Evolutionary conservation across 1,140 invertebrate species (phyloP).

Genomic region (Drosophila sucinea): DNA sequence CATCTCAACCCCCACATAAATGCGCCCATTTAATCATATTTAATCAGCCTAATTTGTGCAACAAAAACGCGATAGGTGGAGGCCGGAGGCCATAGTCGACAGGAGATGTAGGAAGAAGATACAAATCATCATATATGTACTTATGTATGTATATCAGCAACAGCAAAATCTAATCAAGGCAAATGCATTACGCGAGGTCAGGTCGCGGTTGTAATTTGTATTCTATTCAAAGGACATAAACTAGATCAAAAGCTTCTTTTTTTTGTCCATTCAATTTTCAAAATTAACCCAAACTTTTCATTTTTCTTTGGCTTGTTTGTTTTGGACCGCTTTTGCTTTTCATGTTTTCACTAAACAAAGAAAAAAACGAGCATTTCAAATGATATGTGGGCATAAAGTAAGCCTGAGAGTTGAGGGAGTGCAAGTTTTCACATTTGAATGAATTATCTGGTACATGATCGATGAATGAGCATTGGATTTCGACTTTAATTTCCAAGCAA

Average conservation of each 20-base stretch:
- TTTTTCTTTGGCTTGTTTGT: background rate
- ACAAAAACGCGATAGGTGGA: background rate
- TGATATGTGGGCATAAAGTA: background rate
- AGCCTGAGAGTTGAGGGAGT: too few relatives aligned
- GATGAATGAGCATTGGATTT: too few relatives aligned
- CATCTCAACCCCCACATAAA: constrained; percentile 38
- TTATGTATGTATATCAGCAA: background rate
- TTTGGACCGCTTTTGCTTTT: constrained; percentile 1
- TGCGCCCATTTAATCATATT: constrained; percentile 41
- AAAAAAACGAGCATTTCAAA: background rate
- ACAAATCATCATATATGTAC: background rate
- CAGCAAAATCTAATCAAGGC: constrained; percentile 67
- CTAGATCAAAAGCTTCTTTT: constrained; percentile 1
- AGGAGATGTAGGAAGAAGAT: background rate
- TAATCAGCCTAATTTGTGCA: constrained; percentile 55
- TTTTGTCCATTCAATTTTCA: background rate
- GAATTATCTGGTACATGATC: too few relatives aligned
- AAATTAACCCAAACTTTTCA: constrained; percentile 3
- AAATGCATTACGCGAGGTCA: constrained; percentile 66
- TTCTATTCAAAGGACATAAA: constrained; percentile 18
- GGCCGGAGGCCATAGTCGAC: background rate
- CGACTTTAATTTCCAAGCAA: too few relatives aligned
- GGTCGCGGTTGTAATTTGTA: constrained; percentile 24
- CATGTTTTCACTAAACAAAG: background rate
- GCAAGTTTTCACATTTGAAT: too few relatives aligned